Base-by-base conservation (phyloP, 1,140 invertebrate genomes). In the Leptonema lineaticorne region DNA sequence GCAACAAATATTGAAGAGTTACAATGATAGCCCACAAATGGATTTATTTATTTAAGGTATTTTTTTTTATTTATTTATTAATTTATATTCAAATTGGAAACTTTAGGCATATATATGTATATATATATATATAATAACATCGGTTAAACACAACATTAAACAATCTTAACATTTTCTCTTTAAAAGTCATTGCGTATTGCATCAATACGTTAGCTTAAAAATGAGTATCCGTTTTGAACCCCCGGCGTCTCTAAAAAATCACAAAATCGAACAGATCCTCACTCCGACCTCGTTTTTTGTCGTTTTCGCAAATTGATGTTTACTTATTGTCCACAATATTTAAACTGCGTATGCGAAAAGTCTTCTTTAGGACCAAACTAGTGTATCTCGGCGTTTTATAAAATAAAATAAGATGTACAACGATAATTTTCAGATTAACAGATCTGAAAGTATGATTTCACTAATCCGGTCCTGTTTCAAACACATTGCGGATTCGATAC, bases 1-100 rank as follows among this genome's bases (percentile, higher is more conserved):
- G 72, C 72, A 73, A 71, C 69, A 68, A 73, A 70, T 70, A 70
- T 67, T 67, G 29, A 67, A 70, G 50, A 70, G 27, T 37, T 68
- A 50, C 59, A 68, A 48, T 45, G n/a, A 64, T 71, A 67, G 70
- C 53, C 70, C 67, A 71, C 65, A 28, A 63, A 71, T 67, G 65
- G 65, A 67, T 62, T 33, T 62, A 26, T 58, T 16, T 53, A 14
- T 62, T n/a, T n/a, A n/a, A n/a, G n/a, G n/a, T n/a, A n/a, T n/a
- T n/a, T n/a, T n/a, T n/a, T n/a, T n/a, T n/a, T n/a, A 26, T 62
- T 62, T 67, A 60, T 62, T 50, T 53, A 26, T 53, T 11, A 53
- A 50, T 53, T 53, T 26, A 53, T 41, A 41, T 27, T 37, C 60
- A 57, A 41, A 63, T n/a, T 58, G 70, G 67, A 72, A 72, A 68